Evolutionary conservation across 2,888 invertebrate species (phyloP), one percentile per base, ranked within the genome.

Genomic region (Vesta saturnalis): DNA sequence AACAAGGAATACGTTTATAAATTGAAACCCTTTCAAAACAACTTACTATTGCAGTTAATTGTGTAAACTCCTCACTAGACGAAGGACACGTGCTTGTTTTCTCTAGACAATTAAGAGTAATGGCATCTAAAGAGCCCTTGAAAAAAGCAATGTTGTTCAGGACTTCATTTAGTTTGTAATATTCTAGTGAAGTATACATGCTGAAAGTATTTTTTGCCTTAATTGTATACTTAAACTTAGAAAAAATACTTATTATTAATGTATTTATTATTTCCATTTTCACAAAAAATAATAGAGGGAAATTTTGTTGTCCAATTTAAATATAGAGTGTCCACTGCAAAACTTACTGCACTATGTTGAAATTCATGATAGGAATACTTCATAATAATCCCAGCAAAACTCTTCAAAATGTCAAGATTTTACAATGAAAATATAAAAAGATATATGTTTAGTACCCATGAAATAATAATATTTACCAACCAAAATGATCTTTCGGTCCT

Each of bases 261-360:
- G 39, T 61, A 23, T 1, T 69, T 61, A 1, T 0, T 0, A 21
- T 72, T 70, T 18, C 61, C 64, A 19, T 57, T 83, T 78, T 91
- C 90, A 77, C 92, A 92, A 49, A 92, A 83, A 1, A 89, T 89
- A 49, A 92, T 82, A 0, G 91, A 87, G 15, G 92, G 90, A 77
- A 91, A 91, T 2, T 89, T 86, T 0, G 90, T 89, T 76, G 90
- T 87, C 90, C 91, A 91, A 71, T 86, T 79, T 0, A 87, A 76
- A 67, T 83, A 84, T 10, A 78, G 78, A 0, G 84, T 85, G 30
- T 84, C 84, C 0, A 80, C 76, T 0, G 83, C 82, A 59, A 85
- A 82, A 39, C 83, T 83, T 49, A 84, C 78, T 10, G 83, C 81
- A 71, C 80, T 77, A 15, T 76, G 71, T n/a, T 78, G 73, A 61